phyloP scores from a whole-genome alignment of 2,113 vertebrate genomes.

The Ursus arctos region DNA sequence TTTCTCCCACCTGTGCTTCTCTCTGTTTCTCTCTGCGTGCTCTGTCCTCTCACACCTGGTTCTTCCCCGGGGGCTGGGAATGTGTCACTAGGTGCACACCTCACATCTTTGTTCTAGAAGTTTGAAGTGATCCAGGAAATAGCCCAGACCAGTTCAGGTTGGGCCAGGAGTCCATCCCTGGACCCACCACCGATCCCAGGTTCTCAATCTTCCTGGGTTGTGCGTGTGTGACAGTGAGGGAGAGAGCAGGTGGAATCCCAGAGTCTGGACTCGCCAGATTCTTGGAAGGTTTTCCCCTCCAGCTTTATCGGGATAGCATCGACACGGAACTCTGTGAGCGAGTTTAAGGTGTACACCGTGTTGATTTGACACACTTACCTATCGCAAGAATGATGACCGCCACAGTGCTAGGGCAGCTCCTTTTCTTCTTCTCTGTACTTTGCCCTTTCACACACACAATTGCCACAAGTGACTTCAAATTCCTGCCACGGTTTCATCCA shows the following conservation, averaged over 20 bases:
- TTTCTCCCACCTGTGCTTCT: not conserved
- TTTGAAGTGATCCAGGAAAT: not conserved
- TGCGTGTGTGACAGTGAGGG: not conserved
- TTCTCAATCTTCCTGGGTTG: not conserved
- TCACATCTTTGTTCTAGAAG: not conserved
- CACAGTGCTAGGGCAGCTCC: too few relatives aligned
- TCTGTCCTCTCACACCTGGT: not conserved
- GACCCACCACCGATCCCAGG: not conserved
- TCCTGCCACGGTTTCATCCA: not conserved
- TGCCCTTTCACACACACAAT: not conserved
- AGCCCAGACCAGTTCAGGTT: not conserved
- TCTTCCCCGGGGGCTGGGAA: not conserved
- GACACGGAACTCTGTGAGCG: not conserved
- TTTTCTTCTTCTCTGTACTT: not conserved
- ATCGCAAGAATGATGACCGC: not conserved
- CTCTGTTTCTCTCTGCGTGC: not conserved
- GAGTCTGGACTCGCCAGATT: not conserved
- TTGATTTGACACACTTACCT: not conserved
- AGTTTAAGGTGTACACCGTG: not conserved
- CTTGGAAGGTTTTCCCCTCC: not conserved
- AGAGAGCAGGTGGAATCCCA: not conserved
- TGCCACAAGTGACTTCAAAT: not conserved
- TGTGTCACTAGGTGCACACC: too few relatives aligned
- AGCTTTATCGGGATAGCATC: not conserved
- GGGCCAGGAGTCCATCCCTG: not conserved